Base-by-base conservation (phyloP, 2,113 vertebrate genomes). In the Paradisaea rubra region DNA sequence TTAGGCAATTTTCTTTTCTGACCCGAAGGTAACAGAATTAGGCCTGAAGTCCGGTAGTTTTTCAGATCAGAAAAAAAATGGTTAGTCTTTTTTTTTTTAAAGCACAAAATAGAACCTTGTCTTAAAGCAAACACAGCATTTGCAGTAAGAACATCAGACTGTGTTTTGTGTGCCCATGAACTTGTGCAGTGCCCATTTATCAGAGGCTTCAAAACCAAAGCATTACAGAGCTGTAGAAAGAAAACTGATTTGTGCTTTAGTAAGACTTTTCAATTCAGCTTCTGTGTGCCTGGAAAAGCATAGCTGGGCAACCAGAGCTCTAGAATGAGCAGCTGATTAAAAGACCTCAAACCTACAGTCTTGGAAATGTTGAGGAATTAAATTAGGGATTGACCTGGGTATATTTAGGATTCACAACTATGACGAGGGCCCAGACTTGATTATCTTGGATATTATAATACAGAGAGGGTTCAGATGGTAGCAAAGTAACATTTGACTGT, bases 311-410 rank as follows among this genome's bases (percentile, higher is more conserved):
- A 20, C 3, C 27, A 56, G 41, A 54, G 21, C 33, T 80, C 44
- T 23, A 17, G 71, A 71, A 41, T 25, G 57, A 50, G 11, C 16
- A 54, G 8, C 17, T 80, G 47, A 7, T 57, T 41, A 10, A 12
- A 35, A 4, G 22, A 45, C 14, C 4, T 11, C 53, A 78, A 31
- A 39, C 8, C 20, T 27, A 0, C 3, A 6, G 12, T 21, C 22
- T 21, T 63, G 25, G 15, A 44, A 15, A 20, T 39, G 23, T 7
- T 59, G 30, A 72, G 11, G 42, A 47, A 17, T 74, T 64, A 20
- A 57, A 4, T 61, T 12, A 54, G 35, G n/a, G 57, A 20, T 49
- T 77, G 17, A 31, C 22, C 27, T 49, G 22, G 9, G 1, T 28
- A 0, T 21, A 8, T 61, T 83, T 5, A 27, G 68, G 23, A 42